Conservation (phyloP, 2,113 vertebrate species). For the Ornithorhynchus anatinus region DNA sequence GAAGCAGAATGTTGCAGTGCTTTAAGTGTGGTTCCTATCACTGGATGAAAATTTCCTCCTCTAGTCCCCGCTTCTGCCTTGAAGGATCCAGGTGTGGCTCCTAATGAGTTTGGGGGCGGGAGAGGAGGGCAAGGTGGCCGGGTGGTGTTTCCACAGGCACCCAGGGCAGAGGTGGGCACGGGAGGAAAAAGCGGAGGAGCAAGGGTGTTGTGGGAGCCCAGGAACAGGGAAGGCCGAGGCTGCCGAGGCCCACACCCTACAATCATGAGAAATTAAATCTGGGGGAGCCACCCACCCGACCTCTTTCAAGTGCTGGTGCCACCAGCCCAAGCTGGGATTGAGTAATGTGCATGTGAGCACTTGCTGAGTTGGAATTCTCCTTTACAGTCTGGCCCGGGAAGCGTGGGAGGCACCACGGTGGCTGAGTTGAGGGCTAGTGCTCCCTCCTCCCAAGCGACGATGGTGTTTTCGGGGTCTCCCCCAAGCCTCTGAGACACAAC, state of each 20-base stretch:
- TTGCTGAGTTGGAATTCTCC: neutral
- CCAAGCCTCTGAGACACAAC: no score
- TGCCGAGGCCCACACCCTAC: neutral
- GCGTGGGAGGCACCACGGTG: neutral
- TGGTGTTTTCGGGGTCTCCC: no score
- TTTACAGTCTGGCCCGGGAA: neutral
- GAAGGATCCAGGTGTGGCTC: no score
- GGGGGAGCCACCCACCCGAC: neutral
- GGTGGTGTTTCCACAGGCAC: no score
- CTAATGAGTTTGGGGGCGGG: accelerated
- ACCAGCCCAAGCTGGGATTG: neutral
- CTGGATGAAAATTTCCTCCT: no score
- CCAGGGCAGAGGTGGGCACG: neutral
- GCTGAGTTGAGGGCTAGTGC: neutral
- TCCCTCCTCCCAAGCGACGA: no score
- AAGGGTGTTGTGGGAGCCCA: no score
- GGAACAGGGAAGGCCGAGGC: neutral
- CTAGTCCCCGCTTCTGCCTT: neutral
- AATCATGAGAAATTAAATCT: neutral
- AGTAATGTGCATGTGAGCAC: neutral
- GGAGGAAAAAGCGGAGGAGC: neutral
- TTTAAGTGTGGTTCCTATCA: no score
- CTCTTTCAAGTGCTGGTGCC: neutral
- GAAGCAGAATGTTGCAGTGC: no score
- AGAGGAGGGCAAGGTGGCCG: neutral